A percentile compares a stretch with the other conserved stretches of the same genome.
Evolutionary conservation across 2,797 vertebrate genomes (phyloP).

Genomic region (Chelon labrosus): DNA sequence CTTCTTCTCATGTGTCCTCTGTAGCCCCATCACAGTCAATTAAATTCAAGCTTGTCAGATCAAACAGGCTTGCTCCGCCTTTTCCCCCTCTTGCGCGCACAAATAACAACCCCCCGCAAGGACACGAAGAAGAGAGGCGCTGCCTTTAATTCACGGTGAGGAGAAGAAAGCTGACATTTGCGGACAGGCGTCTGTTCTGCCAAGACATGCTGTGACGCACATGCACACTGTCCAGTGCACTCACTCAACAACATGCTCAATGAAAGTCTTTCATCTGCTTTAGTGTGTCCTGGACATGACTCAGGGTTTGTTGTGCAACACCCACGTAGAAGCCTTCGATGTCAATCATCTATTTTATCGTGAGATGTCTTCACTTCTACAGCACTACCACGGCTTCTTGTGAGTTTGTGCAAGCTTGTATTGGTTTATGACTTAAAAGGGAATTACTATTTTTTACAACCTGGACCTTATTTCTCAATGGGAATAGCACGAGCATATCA

Average conservation of each 20-base stretch:
- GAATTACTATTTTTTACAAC: too few relatives aligned
- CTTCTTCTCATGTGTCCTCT: conserved; percentile 59
- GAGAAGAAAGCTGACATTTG: conserved; percentile 77
- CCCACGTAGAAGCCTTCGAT: conserved; percentile 11
- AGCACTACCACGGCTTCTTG: background rate
- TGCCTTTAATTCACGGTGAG: conserved; percentile 67
- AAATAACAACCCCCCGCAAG: conserved; percentile 68
- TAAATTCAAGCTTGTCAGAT: conserved; percentile 80
- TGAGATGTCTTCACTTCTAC: background rate
- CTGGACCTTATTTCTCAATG: too few relatives aligned
- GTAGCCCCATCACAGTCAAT: conserved; percentile 74
- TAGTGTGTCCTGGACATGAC: conserved; percentile 47
- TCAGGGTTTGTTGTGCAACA: conserved; percentile 38
- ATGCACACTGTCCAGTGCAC: conserved; percentile 52
- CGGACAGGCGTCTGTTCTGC: conserved; percentile 49
- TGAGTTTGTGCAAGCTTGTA: background rate
- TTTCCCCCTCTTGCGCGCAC: conserved; percentile 9
- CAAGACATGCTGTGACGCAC: conserved; percentile 44
- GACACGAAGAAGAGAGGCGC: conserved; percentile 51
- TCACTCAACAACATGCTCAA: conserved; percentile 65
- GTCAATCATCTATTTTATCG: background rate
- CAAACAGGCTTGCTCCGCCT: conserved; percentile 74
- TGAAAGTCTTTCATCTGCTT: conserved; percentile 75
- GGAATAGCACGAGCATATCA: too few relatives aligned
- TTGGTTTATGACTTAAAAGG: too few relatives aligned